Base-by-base conservation (phyloP, 1,140 invertebrate genomes). In the Drosophila tani region DNA sequence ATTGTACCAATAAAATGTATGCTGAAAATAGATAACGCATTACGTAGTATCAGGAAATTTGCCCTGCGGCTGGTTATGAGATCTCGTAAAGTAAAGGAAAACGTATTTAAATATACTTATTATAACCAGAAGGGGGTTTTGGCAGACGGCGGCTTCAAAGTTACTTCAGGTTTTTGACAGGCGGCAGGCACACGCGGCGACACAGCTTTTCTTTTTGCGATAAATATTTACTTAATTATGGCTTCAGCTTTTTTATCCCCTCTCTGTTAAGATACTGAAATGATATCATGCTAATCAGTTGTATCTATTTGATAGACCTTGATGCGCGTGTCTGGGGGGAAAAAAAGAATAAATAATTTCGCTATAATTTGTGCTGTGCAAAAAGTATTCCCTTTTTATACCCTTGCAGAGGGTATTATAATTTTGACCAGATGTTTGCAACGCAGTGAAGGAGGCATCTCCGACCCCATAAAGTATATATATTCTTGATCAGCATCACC, bases 1-100 rank as follows among this genome's bases (percentile, higher is more conserved):
- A 87, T 88, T 87, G 76, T 75, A 82, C 63, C 84, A 88, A 87
- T 87, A 87, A 87, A 81, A 67, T 60, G 49, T 53, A 56, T 40
- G 68, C 71, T 75, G 65, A 77, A 80, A 88, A 87, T 78, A 81
- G 84, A 88, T 68, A 70, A 70, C 3, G 64, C 65, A 46, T 56
- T 80, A 87, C 85, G 50, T 71, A 43, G 53, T 27, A 45, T 41
- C 62, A 46, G 29, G 40, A 51, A 68, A 53, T 57, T 75, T 46
- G 55, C 67, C 51, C 29, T 19, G 57, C 32, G 29, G 32, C 14
- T 15, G 11, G 53, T 51, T 70, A 57, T 76, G 47, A 19, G 67
- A 65, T 58, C 55, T 75, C 57, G 50, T 49, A 67, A 53, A 46
- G 12, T 38, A 32, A 65, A 65, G 47, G 67, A 55, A 68, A 46